These are phyloP conservation scores for Nerophis lumbriciformis DNA, from an alignment of 2,113 vertebrate genomes.

Conservation along the genomic window DNA sequence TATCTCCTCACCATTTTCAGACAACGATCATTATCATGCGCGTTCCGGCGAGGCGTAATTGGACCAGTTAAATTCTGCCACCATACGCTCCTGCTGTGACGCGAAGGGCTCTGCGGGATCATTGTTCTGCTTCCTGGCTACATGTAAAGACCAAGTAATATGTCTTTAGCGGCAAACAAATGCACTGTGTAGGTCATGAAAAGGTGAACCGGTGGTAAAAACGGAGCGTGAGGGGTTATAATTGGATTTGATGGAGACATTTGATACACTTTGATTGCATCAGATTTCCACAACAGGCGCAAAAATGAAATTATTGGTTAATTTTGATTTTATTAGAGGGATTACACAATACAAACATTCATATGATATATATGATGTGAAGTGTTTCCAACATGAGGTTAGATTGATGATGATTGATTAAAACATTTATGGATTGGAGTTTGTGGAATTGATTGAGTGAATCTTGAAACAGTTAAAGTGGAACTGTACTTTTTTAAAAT, in stretches of 20 bases:
- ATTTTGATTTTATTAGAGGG: not conserved
- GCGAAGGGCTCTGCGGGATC: slow-evolving; percentile 30
- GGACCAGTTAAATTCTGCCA: slow-evolving; percentile 48
- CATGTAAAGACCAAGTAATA: slow-evolving; percentile 26
- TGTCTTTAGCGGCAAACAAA: slow-evolving; percentile 11
- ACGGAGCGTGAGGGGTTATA: slow-evolving; percentile 13
- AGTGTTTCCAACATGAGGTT: too few relatives aligned
- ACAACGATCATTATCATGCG: slow-evolving; percentile 54
- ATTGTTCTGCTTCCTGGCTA: slow-evolving; percentile 32
- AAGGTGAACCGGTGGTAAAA: slow-evolving; percentile 28
- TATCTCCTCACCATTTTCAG: slow-evolving; percentile 53
- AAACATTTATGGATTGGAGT: too few relatives aligned
- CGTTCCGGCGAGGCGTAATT: slow-evolving; percentile 54
- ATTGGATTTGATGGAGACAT: slow-evolving; percentile 19
- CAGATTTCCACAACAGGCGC: not conserved
- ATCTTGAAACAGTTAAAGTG: too few relatives aligned
- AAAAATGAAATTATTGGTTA: slow-evolving; percentile 7
- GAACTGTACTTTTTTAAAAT: too few relatives aligned
- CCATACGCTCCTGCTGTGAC: slow-evolving; percentile 43
- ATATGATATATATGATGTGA: too few relatives aligned
- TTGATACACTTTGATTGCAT: slow-evolving; percentile 7
- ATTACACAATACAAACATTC: not conserved
- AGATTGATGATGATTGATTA: too few relatives aligned
- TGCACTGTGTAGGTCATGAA: slow-evolving; percentile 26
- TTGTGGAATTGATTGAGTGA: too few relatives aligned